These are phyloP conservation scores for Lasioglossum malachurum DNA, from an alignment of 2,888 invertebrate species.

Conservation along the genomic window DNA sequence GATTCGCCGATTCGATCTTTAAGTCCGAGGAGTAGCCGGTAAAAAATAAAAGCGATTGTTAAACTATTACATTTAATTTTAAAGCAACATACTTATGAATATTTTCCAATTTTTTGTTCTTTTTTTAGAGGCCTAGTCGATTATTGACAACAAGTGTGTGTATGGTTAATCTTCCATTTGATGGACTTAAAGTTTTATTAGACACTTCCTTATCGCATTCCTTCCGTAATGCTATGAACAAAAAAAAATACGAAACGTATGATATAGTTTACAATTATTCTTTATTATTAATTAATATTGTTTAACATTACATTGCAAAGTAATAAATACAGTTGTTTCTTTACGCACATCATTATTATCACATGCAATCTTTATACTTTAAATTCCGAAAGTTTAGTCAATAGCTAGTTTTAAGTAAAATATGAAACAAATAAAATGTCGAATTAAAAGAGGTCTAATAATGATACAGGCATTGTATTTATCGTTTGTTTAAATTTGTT, in stretches of 20 bases:
- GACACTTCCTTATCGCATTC: constrained; percentile 69
- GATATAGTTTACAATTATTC: constrained; percentile 37
- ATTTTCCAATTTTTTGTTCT: constrained; percentile 55
- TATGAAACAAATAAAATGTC: neutral
- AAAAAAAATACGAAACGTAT: constrained; percentile 25
- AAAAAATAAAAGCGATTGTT: constrained; percentile 46
- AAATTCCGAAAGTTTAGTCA: neutral
- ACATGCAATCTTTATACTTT: neutral
- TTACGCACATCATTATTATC: constrained; percentile 43
- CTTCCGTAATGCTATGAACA: constrained; percentile 54
- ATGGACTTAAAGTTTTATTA: constrained; percentile 56
- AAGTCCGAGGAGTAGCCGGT: constrained; percentile 81
- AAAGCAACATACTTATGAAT: constrained; percentile 1
- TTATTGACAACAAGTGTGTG: constrained; percentile 74
- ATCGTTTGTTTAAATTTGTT: constrained; percentile 2
- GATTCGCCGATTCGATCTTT: constrained; percentile 80
- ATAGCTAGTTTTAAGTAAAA: constrained; percentile 14
- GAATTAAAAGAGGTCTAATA: constrained; percentile 1
- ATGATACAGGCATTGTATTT: neutral
- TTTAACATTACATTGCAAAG: constrained; percentile 32
- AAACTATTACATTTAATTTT: constrained; percentile 20
- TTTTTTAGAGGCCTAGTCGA: constrained; percentile 83
- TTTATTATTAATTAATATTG: constrained; percentile 47
- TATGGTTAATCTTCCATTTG: constrained; percentile 60
- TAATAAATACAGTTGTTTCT: constrained; percentile 54